Conservation (phyloP, 1,140 invertebrate species). For the Dysdera silvatica region DNA sequence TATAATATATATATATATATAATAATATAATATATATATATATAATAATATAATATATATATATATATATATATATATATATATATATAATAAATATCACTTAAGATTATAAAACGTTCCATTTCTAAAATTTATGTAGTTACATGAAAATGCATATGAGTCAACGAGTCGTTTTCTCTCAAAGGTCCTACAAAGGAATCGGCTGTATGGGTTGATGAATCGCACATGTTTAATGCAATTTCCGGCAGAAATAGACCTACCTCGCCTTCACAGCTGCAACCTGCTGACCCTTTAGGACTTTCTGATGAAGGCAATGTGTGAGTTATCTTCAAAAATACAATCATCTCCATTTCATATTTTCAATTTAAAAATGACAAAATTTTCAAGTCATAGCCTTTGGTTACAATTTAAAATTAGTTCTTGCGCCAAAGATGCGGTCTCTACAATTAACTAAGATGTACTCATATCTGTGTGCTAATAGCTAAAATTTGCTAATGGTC, state of each 20-base stretch:
- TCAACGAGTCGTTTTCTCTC: constrained; percentile 38
- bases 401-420: no score
- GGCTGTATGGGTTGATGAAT: constrained; percentile 95
- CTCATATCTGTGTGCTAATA: no score
- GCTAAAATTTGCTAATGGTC: no score
- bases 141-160: no score
- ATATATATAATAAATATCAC: background rate
- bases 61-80: background rate
- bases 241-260: constrained; percentile 68
- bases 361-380: no score
- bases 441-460: no score
- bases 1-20: no score
- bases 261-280: constrained; percentile 70
- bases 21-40: no score
- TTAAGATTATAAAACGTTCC: background rate
- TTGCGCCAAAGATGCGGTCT: no score
- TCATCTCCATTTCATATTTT: no score
- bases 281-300: constrained; percentile 82
- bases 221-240: constrained; percentile 60
- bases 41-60: no score
- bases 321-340: constrained; percentile 28
- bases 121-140: background rate
- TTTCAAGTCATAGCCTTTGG: no score
- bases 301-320: constrained; percentile 87
- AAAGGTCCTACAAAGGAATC: constrained; percentile 93